Base-by-base conservation (phyloP, 2,113 vertebrate species). In the Poeciliopsis prolifica region DNA sequence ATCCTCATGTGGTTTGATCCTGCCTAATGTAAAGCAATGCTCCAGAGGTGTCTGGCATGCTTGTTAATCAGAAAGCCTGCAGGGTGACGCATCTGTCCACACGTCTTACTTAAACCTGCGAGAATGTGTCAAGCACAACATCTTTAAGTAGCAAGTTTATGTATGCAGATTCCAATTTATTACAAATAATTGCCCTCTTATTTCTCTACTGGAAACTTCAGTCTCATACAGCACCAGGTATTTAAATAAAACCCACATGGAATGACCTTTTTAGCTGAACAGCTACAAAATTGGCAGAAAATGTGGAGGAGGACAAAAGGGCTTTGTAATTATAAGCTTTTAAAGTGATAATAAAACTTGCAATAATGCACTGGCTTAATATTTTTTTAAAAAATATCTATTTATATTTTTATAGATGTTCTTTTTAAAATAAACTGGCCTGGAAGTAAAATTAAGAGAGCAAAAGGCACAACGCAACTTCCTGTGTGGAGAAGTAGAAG, bases 1-100 rank as follows among this genome's bases (percentile, higher is more conserved):
- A 85, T 74, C 31, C 68, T 48, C 24, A 68, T 70, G 75, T 70
- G 80, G 78, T 60, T 84, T 86, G 62, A 83, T 89, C 68, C 62
- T 11, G 26, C 77, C 65, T 24, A 24, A n/a, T 6, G 28, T 29
- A 61, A 29, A 74, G 42, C 1, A 33, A 24, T 68, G 78, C 70
- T 70, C 48, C 40, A 31, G 0, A 75, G 61, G 78, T 77, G 72
- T 84, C 87, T 60, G 77, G 79, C 79, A 74, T 61, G 65, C 58
- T 19, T 65, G 75, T 80, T 82, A 79, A 85, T 80, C 78, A 63
- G 28, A 77, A 54, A 28, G 14, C 73, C 88, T 73, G 65, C 28
- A 51, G 75, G 78, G 75, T 70, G 74, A 65, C 30, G 30, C 44
- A 14, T 77, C 77, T 81, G 67, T 88, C 80, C 72, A 28, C 80